Percentiles rank a stretch among this genome's conserved stretches.
Evolutionary conservation across 2,113 vertebrate genomes (phyloP).

Genomic region (Glaucidium brasilianum): DNA sequence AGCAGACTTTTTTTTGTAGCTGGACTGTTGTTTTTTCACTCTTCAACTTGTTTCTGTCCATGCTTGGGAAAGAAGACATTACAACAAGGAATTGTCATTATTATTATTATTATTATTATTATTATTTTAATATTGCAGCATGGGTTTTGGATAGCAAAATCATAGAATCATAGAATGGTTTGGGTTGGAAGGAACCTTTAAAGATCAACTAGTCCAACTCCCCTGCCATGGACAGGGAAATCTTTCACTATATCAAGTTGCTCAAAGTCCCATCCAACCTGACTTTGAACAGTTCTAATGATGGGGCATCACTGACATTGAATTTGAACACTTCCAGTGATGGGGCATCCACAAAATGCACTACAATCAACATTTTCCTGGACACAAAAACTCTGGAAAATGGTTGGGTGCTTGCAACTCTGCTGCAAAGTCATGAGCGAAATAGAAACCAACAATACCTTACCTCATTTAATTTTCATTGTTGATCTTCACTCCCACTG

Average conservation of each 20-base stretch:
- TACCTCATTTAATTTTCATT: background rate
- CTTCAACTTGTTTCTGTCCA: background rate
- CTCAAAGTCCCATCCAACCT: background rate
- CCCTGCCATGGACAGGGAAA: background rate
- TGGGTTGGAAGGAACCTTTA: background rate
- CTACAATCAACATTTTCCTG: background rate
- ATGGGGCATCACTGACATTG: rapidly evolving
- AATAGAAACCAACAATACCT: background rate
- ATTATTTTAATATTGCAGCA: background rate
- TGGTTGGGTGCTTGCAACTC: background rate
- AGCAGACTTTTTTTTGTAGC: background rate
- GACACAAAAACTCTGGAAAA: background rate
- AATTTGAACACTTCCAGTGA: background rate
- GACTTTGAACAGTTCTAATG: background rate
- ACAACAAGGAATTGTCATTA: background rate
- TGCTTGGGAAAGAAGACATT: background rate
- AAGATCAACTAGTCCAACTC: background rate
- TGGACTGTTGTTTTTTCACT: background rate
- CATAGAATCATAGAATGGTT: background rate
- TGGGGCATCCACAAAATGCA: background rate
- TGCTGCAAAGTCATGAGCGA: background rate
- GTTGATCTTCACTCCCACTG: background rate
- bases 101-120: background rate
- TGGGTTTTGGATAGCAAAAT: background rate
- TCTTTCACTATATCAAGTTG: background rate